Evolutionary conservation across 2,113 vertebrate genomes (phyloP).

Genomic region (Parus major): DNA sequence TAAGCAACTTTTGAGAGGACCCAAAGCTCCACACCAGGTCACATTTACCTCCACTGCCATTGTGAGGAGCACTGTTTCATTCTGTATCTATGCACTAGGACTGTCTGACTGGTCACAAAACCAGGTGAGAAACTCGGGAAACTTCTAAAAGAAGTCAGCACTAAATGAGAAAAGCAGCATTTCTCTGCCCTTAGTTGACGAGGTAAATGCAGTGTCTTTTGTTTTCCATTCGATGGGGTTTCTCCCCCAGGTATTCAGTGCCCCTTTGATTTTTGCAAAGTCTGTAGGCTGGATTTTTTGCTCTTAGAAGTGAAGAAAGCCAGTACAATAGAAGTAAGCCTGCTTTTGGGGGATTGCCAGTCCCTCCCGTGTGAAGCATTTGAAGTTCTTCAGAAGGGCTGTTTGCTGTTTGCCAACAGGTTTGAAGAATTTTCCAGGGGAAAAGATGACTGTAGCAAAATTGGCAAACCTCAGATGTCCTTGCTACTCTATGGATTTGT

Average conservation of each 20-base stretch:
- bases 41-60: not conserved
- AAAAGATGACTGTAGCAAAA: not conserved
- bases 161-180: not conserved
- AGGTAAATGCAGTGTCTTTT: not conserved
- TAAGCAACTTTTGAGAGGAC: not conserved
- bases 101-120: not conserved
- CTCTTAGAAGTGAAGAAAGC: not conserved
- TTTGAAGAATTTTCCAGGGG: not conserved
- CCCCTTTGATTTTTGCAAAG: not conserved
- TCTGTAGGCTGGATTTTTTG: not conserved
- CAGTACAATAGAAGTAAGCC: not conserved
- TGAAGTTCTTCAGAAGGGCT: not conserved
- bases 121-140: not conserved
- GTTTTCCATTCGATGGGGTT: not conserved
- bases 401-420: not conserved
- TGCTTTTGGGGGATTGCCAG: not conserved
- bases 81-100: not conserved
- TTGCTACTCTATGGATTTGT: not conserved
- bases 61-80: not conserved
- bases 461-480: not conserved
- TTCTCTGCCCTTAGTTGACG: not conserved
- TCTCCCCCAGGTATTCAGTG: not conserved
- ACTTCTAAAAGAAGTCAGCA: not conserved
- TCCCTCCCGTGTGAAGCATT: not conserved
- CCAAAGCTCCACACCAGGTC: not conserved